These are phyloP conservation scores for Ridgeia piscesae DNA, from an alignment of 1,140 invertebrate species.

Conservation along the genomic window DNA sequence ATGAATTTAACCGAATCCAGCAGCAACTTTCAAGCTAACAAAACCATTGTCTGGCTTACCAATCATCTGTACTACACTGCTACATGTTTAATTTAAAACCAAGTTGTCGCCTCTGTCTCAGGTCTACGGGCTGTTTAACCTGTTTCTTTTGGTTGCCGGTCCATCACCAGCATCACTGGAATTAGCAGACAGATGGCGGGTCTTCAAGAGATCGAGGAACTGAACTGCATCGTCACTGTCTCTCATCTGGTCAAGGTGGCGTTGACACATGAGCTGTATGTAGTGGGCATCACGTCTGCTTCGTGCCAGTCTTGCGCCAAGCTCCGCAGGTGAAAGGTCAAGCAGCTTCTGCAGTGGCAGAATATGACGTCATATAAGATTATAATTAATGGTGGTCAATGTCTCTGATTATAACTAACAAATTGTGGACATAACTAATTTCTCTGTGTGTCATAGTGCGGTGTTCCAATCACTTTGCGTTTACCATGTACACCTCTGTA, in stretches of 20 bases:
- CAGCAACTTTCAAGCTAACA: too few relatives aligned
- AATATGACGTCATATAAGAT: neutral
- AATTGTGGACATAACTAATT: too few relatives aligned
- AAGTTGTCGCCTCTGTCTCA: constrained; percentile 25
- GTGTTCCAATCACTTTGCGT: too few relatives aligned
- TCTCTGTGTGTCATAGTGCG: too few relatives aligned
- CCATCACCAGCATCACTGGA: neutral
- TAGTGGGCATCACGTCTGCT: constrained; percentile 34
- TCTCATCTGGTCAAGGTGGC: constrained; percentile 43
- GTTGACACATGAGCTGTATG: constrained; percentile 60
- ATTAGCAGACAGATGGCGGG: neutral
- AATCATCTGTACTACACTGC: neutral
- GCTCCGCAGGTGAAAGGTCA: constrained; percentile 22
- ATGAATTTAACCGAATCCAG: too few relatives aligned
- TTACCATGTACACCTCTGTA: too few relatives aligned
- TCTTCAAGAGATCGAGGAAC: constrained; percentile 26
- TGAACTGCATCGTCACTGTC: constrained; percentile 38
- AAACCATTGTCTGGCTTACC: too few relatives aligned
- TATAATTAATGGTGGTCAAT: too few relatives aligned
- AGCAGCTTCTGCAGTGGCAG: constrained; percentile 29
- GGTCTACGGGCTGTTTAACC: constrained; percentile 17
- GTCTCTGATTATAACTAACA: too few relatives aligned
- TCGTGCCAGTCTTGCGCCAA: constrained; percentile 33
- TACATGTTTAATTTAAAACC: neutral
- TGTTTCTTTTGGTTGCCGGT: neutral